These are phyloP conservation scores for Saguinus imperator DNA, from an alignment of 2,113 vertebrate species.

Conservation along the genomic window DNA sequence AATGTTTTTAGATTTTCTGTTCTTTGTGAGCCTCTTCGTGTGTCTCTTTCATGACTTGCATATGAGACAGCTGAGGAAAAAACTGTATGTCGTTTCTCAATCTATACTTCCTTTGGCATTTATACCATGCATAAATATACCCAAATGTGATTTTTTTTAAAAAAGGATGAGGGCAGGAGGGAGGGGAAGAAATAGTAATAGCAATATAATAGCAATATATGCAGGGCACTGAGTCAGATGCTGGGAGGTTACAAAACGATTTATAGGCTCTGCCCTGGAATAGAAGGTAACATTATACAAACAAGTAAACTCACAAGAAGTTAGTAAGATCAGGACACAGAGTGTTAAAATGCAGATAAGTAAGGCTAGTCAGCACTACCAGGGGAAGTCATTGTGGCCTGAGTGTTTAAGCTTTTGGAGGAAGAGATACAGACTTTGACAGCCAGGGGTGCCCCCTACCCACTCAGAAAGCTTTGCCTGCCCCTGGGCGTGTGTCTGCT, in stretches of 20 bases:
- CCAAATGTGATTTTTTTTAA: not conserved
- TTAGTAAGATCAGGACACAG: not conserved
- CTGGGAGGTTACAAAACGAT: not conserved
- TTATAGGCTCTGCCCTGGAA: not conserved
- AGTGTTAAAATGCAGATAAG: not conserved
- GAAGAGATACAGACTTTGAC: not conserved
- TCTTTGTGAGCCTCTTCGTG: not conserved
- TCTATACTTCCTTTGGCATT: not conserved
- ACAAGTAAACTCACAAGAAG: not conserved
- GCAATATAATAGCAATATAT: no score
- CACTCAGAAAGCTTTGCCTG: not conserved
- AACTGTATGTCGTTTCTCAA: not conserved
- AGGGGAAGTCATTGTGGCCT: not conserved
- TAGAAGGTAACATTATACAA: fast-evolving
- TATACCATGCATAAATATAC: not conserved
- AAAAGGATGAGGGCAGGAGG: fast-evolving
- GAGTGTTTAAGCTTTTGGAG: not conserved
- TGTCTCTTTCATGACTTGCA: not conserved
- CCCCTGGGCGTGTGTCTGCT: not conserved
- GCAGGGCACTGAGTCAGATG: not conserved
- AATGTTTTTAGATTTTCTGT: not conserved
- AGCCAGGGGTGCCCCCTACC: not conserved
- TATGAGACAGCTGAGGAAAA: not conserved
- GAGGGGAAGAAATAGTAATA: not conserved
- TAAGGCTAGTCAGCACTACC: not conserved